Percentiles rank a stretch among this genome's conserved stretches.
phyloP scores from a whole-genome alignment of 2,888 invertebrate species.

The Apotomis capreana region DNA sequence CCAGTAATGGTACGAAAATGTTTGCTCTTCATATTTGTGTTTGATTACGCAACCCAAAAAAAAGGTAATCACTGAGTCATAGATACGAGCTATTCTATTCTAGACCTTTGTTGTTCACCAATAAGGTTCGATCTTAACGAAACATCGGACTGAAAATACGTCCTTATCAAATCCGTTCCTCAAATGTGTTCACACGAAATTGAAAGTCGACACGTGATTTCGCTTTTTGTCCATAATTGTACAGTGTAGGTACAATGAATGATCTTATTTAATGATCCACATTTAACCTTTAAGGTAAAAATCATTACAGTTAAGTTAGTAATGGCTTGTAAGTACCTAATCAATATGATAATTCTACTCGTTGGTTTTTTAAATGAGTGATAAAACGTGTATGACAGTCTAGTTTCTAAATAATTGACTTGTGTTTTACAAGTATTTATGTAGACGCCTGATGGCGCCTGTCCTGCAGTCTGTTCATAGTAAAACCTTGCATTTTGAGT shows the following conservation, averaged over 20 bases:
- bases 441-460: no score
- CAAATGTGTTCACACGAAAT: neutral
- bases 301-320: no score
- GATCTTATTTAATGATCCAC: neutral
- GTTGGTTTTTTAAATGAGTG: no score
- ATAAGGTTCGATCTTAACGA: neutral
- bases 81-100: neutral
- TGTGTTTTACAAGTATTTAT: no score
- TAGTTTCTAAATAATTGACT: no score
- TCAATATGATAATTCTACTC: no score
- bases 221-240: conserved; percentile 3
- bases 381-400: no score
- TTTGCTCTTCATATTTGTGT: conserved; percentile 34
- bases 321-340: no score
- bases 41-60: conserved; percentile 26
- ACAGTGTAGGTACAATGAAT: neutral
- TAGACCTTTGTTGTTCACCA: neutral
- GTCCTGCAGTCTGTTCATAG: no score
- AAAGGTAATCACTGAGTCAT: neutral
- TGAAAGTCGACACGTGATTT: neutral
- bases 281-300: neutral
- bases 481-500: no score
- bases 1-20: conserved; percentile 27
- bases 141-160: neutral
- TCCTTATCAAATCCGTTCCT: neutral